phyloP scores from a whole-genome alignment of 2,797 vertebrate genomes.

The Cercopithecus diana region DNA sequence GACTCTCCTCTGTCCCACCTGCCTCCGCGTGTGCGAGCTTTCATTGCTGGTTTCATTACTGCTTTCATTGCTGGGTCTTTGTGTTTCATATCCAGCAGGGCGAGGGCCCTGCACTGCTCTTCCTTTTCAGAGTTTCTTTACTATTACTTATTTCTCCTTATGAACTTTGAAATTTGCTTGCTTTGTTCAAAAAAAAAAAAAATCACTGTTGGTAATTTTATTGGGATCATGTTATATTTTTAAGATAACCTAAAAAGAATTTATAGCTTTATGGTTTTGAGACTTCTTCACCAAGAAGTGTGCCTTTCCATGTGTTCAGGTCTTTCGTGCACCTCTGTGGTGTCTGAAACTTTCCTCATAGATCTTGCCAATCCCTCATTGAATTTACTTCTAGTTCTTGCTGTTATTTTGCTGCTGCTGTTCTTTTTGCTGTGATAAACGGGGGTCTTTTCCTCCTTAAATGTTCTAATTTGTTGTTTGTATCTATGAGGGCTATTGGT shows the following conservation, averaged over 20 bases:
- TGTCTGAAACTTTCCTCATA: accelerated
- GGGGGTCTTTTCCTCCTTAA: not conserved
- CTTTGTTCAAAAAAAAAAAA: not conserved
- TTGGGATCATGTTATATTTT: not conserved
- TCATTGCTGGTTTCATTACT: no score
- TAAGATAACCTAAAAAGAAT: not conserved
- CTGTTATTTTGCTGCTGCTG: not conserved
- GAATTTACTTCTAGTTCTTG: not conserved
- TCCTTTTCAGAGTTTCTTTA: not conserved
- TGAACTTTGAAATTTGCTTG: not conserved
- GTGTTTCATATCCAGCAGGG: accelerated
- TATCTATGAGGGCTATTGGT: not conserved
- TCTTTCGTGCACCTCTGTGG: not conserved
- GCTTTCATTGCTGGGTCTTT: accelerated
- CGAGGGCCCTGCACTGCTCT: not conserved
- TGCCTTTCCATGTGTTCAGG: not conserved
- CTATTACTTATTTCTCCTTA: not conserved
- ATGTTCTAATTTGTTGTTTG: not conserved
- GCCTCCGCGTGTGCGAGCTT: accelerated
- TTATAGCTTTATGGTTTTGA: not conserved
- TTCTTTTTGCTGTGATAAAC: not conserved
- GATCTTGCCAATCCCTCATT: not conserved
- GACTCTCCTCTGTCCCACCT: no score
- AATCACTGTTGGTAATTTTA: not conserved
- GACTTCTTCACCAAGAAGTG: not conserved